phyloP scores from a whole-genome alignment of 2,797 vertebrate species.

The Phalanger gymnotis region DNA sequence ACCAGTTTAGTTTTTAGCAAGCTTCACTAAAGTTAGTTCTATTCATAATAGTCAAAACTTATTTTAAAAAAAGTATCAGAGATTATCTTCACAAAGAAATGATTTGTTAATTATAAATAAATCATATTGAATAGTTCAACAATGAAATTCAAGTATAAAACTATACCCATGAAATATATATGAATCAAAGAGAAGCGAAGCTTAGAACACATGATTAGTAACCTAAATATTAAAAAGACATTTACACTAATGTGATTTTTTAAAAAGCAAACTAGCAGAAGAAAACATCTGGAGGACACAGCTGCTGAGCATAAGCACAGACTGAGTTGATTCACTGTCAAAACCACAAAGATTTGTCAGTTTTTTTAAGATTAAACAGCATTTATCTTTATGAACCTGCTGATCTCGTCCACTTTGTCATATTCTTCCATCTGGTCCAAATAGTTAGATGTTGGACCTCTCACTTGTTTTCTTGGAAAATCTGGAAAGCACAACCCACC shows the following conservation, averaged over 20 bases:
- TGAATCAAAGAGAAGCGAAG: constrained; percentile 75
- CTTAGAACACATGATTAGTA: constrained; percentile 77
- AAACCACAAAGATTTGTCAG: constrained; percentile 80
- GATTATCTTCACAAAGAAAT: constrained; percentile 57
- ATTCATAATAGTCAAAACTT: constrained; percentile 54
- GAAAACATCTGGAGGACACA: constrained; percentile 82
- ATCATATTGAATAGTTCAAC: constrained; percentile 56
- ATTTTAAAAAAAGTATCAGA: constrained; percentile 14
- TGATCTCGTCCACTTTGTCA: constrained; percentile 95
- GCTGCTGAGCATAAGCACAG: constrained; percentile 79
- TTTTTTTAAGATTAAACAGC: constrained; percentile 80
- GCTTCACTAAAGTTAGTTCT: constrained; percentile 56
- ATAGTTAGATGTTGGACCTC: constrained; percentile 96
- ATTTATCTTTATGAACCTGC: constrained; percentile 93
- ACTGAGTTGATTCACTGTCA: constrained; percentile 79
- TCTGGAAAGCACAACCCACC: constrained; percentile 96
- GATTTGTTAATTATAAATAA: constrained; percentile 54
- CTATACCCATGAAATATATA: constrained; percentile 70
- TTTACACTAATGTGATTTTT: constrained; percentile 72
- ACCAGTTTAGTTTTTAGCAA: constrained; percentile 53
- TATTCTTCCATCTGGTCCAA: constrained; percentile 94
- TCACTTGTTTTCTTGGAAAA: constrained; percentile 95
- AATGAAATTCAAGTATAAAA: constrained; percentile 73
- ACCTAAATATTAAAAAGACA: constrained; percentile 75
- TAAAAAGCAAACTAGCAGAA: constrained; percentile 67